Conservation (phyloP, 2,113 vertebrate species). For the Aleadryas rufinucha region DNA sequence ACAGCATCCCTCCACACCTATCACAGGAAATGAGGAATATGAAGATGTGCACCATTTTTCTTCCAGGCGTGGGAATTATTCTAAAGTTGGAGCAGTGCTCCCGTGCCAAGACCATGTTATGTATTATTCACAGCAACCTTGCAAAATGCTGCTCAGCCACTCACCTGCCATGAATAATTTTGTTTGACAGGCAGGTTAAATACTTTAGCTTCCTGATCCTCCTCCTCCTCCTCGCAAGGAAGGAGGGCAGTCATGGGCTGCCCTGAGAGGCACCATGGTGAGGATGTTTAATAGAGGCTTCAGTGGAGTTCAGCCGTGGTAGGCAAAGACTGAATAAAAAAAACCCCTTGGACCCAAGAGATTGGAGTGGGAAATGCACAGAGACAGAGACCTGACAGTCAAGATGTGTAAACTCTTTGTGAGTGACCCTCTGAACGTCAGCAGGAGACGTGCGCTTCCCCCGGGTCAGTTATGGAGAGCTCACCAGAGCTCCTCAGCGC, state of each 20-base stretch:
- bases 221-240: background rate
- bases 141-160: background rate
- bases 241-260: background rate
- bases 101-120: background rate
- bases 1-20: background rate
- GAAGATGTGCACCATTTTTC: background rate
- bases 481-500: background rate
- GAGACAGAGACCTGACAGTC: background rate
- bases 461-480: background rate
- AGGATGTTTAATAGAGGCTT: background rate
- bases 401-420: background rate
- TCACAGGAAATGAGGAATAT: background rate
- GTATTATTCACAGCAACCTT: background rate
- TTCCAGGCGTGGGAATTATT: background rate
- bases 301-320: rapidly evolving
- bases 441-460: rapidly evolving
- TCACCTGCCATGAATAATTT: background rate
- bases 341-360: background rate
- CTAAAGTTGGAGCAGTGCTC: background rate
- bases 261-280: background rate
- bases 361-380: background rate
- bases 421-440: background rate
- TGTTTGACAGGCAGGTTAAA: slow-evolving; percentile 25
- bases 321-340: background rate
- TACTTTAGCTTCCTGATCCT: background rate